These are phyloP conservation scores for Phrynocephalus forsythii DNA, from an alignment of 2,797 vertebrate species.

Conservation along the genomic window DNA sequence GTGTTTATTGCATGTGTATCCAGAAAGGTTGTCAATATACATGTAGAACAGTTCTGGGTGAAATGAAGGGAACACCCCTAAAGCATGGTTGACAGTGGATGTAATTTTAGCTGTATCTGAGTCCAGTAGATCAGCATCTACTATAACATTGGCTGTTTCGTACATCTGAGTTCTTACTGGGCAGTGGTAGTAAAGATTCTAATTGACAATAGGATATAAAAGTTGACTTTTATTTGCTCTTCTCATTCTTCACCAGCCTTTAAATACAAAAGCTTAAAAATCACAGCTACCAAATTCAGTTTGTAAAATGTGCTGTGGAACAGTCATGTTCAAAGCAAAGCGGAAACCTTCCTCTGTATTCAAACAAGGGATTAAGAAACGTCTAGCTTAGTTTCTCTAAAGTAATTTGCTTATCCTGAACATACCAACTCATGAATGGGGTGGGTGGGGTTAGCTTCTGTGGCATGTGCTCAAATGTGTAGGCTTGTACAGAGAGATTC, in stretches of 20 bases:
- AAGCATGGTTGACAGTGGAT: neutral
- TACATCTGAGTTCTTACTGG: neutral
- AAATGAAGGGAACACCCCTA: no score
- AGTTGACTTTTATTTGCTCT: neutral
- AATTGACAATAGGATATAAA: neutral
- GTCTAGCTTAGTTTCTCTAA: no score
- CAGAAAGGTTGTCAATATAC: neutral
- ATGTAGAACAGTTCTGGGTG: neutral
- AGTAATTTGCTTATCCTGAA: no score
- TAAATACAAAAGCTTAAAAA: neutral
- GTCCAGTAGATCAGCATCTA: neutral
- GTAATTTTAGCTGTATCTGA: neutral
- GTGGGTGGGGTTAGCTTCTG: neutral
- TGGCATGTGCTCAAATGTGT: neutral
- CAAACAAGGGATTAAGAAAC: no score
- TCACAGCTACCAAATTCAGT: neutral
- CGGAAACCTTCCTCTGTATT: no score
- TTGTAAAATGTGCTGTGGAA: no score
- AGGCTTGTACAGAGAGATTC: neutral
- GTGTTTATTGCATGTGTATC: neutral
- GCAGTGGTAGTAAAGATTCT: neutral
- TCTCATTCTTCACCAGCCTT: neutral
- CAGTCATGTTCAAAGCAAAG: no score
- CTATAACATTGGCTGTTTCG: neutral
- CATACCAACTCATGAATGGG: no score